phyloP scores from a whole-genome alignment of 2,888 invertebrate genomes.

The Tinea semifulvella region DNA sequence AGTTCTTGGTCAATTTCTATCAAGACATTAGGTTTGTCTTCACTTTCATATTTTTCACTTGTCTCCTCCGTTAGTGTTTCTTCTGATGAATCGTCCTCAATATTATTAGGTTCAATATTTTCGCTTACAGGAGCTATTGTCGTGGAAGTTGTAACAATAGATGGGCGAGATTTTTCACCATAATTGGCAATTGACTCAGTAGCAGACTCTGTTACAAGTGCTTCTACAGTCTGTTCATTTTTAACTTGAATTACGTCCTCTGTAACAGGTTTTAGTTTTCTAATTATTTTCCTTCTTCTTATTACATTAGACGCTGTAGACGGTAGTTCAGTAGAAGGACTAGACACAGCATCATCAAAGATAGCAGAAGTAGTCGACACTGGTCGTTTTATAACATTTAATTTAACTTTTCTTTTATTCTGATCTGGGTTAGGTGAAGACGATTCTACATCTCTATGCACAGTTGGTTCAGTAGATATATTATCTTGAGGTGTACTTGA shows the following conservation, averaged over 20 bases:
- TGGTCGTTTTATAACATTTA: not conserved
- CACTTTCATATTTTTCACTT: constrained; percentile 16
- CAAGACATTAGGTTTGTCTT: constrained; percentile 29
- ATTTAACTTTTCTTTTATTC: not conserved
- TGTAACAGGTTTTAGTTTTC: constrained; percentile 39
- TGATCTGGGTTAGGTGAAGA: constrained; percentile 22
- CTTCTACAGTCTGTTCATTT: constrained; percentile 33
- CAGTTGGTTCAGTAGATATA: constrained; percentile 14
- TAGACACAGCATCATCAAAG: not conserved
- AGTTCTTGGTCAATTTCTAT: constrained; percentile 32
- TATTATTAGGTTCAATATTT: constrained; percentile 15
- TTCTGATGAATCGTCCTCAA: constrained; percentile 15
- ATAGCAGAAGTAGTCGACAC: constrained; percentile 24
- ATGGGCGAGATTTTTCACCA: constrained; percentile 41
- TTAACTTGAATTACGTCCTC: constrained; percentile 32
- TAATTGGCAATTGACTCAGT: constrained; percentile 38
- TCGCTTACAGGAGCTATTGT: constrained; percentile 21
- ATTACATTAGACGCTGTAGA: constrained; percentile 25
- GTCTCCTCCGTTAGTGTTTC: constrained; percentile 16
- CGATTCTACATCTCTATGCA: not conserved
- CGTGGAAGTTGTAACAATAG: constrained; percentile 23
- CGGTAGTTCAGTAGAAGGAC: constrained; percentile 25
- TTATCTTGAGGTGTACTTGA: constrained; percentile 26
- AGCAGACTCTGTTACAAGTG: constrained; percentile 27
- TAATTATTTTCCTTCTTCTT: constrained; percentile 47